Evolutionary conservation across 2,797 vertebrate species (phyloP).

Genomic region (Dendrocincla tyrannina): DNA sequence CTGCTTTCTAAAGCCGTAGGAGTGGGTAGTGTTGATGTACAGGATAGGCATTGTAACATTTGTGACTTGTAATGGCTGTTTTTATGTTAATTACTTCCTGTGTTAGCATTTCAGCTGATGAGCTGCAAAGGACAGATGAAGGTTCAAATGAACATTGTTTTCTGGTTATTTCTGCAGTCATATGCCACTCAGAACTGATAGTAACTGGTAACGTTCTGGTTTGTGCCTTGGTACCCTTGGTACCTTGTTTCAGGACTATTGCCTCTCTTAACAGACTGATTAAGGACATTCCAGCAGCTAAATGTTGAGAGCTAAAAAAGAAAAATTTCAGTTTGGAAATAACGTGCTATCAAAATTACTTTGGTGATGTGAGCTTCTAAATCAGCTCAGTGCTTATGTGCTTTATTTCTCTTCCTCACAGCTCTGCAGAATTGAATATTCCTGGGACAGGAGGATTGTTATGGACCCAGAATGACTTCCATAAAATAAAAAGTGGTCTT

Average conservation of each 20-base stretch:
- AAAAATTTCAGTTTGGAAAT: background rate
- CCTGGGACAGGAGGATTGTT: slow-evolving; percentile 67
- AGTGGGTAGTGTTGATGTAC: background rate
- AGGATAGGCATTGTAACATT: background rate
- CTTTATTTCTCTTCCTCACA: slow-evolving; percentile 20
- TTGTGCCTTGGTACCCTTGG: background rate
- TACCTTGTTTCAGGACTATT: background rate
- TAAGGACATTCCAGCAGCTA: background rate
- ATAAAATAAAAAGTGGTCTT: slow-evolving; percentile 78
- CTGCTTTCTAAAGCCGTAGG: background rate
- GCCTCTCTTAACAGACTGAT: background rate
- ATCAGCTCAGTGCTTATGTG: background rate
- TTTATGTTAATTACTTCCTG: background rate
- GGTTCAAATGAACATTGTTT: background rate
- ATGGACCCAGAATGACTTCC: slow-evolving; percentile 79
- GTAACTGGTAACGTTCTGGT: background rate
- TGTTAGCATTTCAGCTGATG: background rate
- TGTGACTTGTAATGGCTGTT: background rate
- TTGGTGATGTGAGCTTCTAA: background rate
- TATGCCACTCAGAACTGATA: background rate
- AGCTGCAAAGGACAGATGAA: background rate
- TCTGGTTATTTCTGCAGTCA: background rate
- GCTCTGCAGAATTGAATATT: slow-evolving; percentile 54
- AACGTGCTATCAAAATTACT: background rate
- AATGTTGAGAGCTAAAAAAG: background rate